These are phyloP conservation scores for Melanotaenia trifasciata DNA, from an alignment of 2,797 vertebrate species.

Conservation along the genomic window DNA sequence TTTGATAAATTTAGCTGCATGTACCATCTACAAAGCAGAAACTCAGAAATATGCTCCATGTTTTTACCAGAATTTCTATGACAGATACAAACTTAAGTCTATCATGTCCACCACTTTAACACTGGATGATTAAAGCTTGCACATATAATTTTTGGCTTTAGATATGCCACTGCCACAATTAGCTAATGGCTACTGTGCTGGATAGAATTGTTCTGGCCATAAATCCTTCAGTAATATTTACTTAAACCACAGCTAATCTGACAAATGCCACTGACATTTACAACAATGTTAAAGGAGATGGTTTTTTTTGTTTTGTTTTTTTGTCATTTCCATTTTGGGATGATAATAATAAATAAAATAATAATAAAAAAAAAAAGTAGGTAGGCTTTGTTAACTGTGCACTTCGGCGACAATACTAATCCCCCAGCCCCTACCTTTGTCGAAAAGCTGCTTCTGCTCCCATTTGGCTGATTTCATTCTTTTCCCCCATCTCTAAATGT, in stretches of 20 bases:
- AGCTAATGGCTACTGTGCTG: conserved; percentile 56
- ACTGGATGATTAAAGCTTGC: not conserved
- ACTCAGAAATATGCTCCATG: not conserved
- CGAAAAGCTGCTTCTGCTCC: conserved; percentile 54
- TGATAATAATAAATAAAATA: not conserved
- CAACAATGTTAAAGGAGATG: conserved; percentile 22
- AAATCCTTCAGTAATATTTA: conserved; percentile 63
- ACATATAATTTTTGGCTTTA: conserved; percentile 12
- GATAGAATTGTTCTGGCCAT: conserved; percentile 44
- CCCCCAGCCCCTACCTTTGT: conserved; percentile 24
- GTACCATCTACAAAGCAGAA: not conserved
- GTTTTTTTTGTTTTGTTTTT: not conserved
- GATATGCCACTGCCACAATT: conserved; percentile 30
- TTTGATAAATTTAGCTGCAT: not conserved
- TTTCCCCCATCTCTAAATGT: conserved; percentile 61
- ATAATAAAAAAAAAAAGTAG: conserved; percentile 11
- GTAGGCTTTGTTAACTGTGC: conserved; percentile 36
- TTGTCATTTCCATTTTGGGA: conserved; percentile 26
- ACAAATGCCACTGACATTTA: conserved; percentile 30
- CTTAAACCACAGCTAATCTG: conserved; percentile 62
- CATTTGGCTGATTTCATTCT: conserved; percentile 65
- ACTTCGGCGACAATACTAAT: conserved; percentile 43
- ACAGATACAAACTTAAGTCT: not conserved
- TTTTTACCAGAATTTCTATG: conserved; percentile 14
- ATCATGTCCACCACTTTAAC: not conserved